These are phyloP conservation scores for Oscarella lobularis DNA, from an alignment of 37 sponge, comb jelly and placozoan genomes.

Conservation along the genomic window DNA sequence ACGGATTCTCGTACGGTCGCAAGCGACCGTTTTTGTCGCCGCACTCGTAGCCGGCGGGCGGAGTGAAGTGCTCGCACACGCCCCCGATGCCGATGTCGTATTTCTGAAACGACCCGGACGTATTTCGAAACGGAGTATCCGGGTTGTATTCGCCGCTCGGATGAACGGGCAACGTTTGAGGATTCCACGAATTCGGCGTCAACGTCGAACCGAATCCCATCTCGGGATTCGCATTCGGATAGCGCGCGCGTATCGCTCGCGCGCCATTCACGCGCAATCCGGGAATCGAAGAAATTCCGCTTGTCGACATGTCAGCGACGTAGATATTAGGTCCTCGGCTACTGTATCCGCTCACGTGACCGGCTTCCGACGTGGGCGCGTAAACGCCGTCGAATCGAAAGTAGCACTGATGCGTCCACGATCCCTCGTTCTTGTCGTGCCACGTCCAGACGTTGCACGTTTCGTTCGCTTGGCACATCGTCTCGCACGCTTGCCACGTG, in stretches of 20 bases:
- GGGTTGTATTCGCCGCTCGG: conserved; percentile 14
- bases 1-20: conserved; percentile 6
- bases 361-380: conserved; percentile 7
- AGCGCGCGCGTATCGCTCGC: background rate
- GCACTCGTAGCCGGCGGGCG: conserved; percentile 54
- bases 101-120: conserved; percentile 11
- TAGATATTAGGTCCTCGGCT: background rate
- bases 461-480: background rate
- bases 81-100: conserved; percentile 43
- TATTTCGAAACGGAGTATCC: conserved; percentile 5
- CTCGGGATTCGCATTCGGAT: background rate
- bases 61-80: conserved; percentile 22
- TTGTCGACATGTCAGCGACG: background rate
- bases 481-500: background rate
- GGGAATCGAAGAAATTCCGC: no score
- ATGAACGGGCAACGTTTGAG: conserved; percentile 11
- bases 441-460: background rate
- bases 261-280: background rate
- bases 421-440: background rate
- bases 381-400: conserved; percentile 19
- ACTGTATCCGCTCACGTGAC: background rate
- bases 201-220: conserved; percentile 14
- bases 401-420: conserved; percentile 18
- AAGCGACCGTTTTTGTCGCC: conserved; percentile 23
- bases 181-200: conserved; percentile 38